These are phyloP conservation scores for Prunella himalayana DNA, from an alignment of 2,113 vertebrate genomes.

Conservation along the genomic window DNA sequence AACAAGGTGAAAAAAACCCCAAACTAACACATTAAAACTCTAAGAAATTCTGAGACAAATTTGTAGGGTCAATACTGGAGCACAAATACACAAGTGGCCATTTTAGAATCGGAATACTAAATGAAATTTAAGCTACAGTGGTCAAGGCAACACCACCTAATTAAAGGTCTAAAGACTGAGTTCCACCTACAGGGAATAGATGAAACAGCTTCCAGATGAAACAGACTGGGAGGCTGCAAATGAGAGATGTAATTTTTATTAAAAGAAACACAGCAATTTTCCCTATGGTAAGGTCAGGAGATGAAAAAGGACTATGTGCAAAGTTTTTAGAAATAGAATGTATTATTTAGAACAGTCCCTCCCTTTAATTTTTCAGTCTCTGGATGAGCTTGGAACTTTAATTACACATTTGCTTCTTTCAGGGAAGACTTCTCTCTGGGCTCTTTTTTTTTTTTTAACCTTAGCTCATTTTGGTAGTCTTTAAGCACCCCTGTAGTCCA, in stretches of 20 bases:
- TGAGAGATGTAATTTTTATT: slow-evolving; percentile 42
- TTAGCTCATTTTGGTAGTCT: not conserved
- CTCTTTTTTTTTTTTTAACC: not conserved
- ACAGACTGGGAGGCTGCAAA: slow-evolving; percentile 4
- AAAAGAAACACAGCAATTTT: slow-evolving; percentile 17
- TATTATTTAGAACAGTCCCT: not conserved
- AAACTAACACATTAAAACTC: not conserved
- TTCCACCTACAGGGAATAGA: slow-evolving; percentile 25
- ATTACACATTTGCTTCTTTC: slow-evolving; percentile 3
- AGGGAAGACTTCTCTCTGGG: not conserved
- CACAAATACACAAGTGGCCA: not conserved
- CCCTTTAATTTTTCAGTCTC: slow-evolving; percentile 6
- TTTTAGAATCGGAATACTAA: slow-evolving; percentile 53
- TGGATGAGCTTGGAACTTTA: not conserved
- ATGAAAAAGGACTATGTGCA: slow-evolving; percentile 4
- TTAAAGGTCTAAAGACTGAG: slow-evolving; percentile 27
- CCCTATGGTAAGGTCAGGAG: slow-evolving; percentile 26
- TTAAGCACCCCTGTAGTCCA: not conserved
- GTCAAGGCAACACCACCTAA: slow-evolving; percentile 58
- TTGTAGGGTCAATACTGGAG: slow-evolving; percentile 22
- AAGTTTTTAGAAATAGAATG: slow-evolving; percentile 34
- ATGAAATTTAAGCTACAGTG: slow-evolving; percentile 36
- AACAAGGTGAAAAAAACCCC: not conserved
- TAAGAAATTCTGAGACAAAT: slow-evolving; percentile 7
- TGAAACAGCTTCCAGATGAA: slow-evolving; percentile 37